Evolutionary conservation across 2,888 invertebrate genomes (phyloP).

Genomic region (Drosophila helvetica): DNA sequence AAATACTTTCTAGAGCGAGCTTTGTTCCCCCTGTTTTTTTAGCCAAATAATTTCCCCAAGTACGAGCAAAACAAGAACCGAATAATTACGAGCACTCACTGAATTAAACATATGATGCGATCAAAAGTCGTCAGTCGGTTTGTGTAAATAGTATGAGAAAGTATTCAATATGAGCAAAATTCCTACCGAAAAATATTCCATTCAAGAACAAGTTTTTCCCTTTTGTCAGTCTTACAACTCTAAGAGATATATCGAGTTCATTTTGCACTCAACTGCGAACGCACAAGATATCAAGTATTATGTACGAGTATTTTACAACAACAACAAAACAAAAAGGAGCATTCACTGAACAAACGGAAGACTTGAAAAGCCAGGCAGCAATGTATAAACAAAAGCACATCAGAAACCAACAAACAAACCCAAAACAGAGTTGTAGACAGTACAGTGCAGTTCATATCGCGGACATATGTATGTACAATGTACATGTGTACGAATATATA

Average conservation of each 20-base stretch:
- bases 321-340: slow-evolving; percentile 24
- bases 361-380: slow-evolving; percentile 66
- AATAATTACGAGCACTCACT: slow-evolving; percentile 12
- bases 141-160: slow-evolving; percentile 69
- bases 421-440: slow-evolving; percentile 28
- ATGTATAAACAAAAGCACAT: slow-evolving; percentile 57
- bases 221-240: slow-evolving; percentile 46
- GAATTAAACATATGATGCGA: slow-evolving; percentile 35
- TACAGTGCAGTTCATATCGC: slow-evolving; percentile 59
- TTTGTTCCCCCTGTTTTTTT: slow-evolving; percentile 17
- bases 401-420: slow-evolving; percentile 40
- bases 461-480: slow-evolving; percentile 42
- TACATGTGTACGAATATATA: background rate
- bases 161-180: slow-evolving; percentile 69
- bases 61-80: slow-evolving; percentile 30
- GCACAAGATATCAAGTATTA: slow-evolving; percentile 73
- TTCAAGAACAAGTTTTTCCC: slow-evolving; percentile 11
- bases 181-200: slow-evolving; percentile 70
- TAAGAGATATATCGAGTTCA: slow-evolving; percentile 35
- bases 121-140: slow-evolving; percentile 36
- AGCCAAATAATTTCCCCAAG: slow-evolving; percentile 22
- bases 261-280: slow-evolving; percentile 70
- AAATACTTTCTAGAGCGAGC: slow-evolving; percentile 30
- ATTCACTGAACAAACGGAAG: slow-evolving; percentile 70
- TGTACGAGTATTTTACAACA: slow-evolving; percentile 55